Evolutionary conservation across 1,140 invertebrate species (phyloP), one percentile per base, ranked within the genome.

Genomic region (Hyles vespertilio): DNA sequence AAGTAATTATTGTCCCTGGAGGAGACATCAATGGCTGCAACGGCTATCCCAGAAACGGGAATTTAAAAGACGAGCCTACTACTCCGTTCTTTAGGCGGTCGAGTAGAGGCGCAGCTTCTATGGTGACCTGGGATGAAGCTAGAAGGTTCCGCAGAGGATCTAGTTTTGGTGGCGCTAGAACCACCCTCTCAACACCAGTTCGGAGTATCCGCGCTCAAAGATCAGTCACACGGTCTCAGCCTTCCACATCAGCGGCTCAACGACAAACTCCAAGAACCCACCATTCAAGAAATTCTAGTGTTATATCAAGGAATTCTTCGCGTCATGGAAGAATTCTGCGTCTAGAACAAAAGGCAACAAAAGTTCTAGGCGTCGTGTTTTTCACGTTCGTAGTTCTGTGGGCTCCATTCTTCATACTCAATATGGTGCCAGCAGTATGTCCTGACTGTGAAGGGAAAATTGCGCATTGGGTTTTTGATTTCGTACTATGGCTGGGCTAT

Each of bases 371-470:
- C 1, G 94, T 98, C 0, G 96, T 98, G 1, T 98, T 98, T 87
- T 96, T 97, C 77, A 96, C 96, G 0, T 98, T 98, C 81, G 96
- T 98, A 1, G 93, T 98, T 9, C 91, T 98, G 6, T 98, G 97
- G 97, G 94, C 96, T 1, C 97, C 97, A 1, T 98, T 98, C 89
- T 98, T 98, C 87, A 94, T 96, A 1, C 89, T 97, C 3, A 98
- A 98, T 74, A 89, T 97, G 55, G 87, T 97, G 58, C 94, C 95
- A 5, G 93, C 93, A 0, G 87, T 96, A 3, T 96, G 95, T 74
- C 91, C 91, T 1, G 92, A 94, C 56, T 97, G 95, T 77, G 95
- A 96, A 68, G 91, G 92, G 36, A 85, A 91, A 34, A 94, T 96
- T 50, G 90, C 92, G 22, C 93, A 91, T 58, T 94, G 93, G 89